Evolutionary conservation across 2,113 vertebrate genomes (phyloP).

Genomic region (Sander vitreus): DNA sequence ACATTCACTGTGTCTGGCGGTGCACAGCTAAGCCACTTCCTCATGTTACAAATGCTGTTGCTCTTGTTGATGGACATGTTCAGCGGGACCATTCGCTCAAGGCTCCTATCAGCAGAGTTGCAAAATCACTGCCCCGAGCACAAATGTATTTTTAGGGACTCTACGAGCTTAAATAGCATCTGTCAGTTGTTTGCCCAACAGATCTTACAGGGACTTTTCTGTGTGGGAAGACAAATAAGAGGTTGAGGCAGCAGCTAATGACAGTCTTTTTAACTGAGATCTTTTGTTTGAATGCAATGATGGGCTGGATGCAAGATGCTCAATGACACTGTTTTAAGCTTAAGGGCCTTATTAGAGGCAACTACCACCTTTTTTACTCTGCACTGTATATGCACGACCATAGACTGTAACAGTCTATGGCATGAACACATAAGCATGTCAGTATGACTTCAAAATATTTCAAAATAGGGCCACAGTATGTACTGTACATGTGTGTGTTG

Average conservation of each 20-base stretch:
- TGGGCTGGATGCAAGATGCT: constrained; percentile 20
- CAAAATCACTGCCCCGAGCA: constrained; percentile 52
- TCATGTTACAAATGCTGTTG: constrained; percentile 68
- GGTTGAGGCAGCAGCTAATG: constrained; percentile 53
- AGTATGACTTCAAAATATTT: constrained; percentile 50
- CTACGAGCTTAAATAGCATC: constrained; percentile 59
- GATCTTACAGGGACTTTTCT: constrained; percentile 56
- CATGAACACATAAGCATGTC: constrained; percentile 3
- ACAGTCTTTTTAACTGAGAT: constrained; percentile 51
- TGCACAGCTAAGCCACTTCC: constrained; percentile 66
- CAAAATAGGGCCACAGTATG: constrained; percentile 52
- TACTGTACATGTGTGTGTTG: constrained; percentile 55
- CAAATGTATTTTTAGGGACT: constrained; percentile 71
- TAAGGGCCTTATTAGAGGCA: constrained; percentile 10
- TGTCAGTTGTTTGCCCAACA: constrained; percentile 54
- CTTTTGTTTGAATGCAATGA: constrained; percentile 63
- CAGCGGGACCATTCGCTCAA: constrained; percentile 44
- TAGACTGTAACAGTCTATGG: too few relatives aligned
- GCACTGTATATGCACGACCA: constrained; percentile 16
- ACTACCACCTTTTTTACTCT: not conserved
- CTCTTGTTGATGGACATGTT: constrained; percentile 67
- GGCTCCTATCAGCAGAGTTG: constrained; percentile 48
- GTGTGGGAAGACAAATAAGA: constrained; percentile 66
- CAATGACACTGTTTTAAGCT: constrained; percentile 22
- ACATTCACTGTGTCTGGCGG: constrained; percentile 62